phyloP scores from a whole-genome alignment of 2,797 vertebrate species.

The Hoplostethus atlanticus region DNA sequence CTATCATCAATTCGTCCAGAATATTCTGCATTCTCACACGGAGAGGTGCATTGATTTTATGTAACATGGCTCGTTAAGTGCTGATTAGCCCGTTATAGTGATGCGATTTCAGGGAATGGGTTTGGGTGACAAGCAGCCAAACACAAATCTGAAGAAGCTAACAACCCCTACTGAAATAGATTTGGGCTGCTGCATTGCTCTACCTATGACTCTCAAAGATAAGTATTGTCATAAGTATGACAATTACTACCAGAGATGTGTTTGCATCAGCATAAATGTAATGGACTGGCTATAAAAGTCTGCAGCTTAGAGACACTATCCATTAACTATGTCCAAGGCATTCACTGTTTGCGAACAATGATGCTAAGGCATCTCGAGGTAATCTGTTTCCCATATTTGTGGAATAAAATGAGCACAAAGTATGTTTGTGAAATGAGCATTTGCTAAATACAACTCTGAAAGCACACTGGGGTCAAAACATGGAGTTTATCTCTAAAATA shows the following conservation, averaged over 20 bases:
- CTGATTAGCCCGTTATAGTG: constrained; percentile 85
- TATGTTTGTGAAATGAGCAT: neutral
- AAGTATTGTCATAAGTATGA: constrained; percentile 1
- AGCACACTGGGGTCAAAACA: neutral
- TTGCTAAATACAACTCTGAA: neutral
- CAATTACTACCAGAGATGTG: constrained; percentile 41
- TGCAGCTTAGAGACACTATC: constrained; percentile 25
- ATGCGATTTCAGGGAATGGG: constrained; percentile 82
- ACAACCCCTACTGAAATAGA: constrained; percentile 70
- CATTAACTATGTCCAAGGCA: constrained; percentile 24
- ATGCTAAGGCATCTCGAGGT: constrained; percentile 16
- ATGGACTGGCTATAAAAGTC: constrained; percentile 36
- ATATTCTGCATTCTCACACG: constrained; percentile 79
- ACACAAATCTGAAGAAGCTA: constrained; percentile 78
- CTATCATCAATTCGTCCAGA: constrained; percentile 72
- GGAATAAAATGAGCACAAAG: constrained; percentile 17
- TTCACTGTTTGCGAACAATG: constrained; percentile 31
- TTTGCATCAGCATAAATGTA: constrained; percentile 33
- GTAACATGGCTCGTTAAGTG: constrained; percentile 84
- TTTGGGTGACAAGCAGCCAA: constrained; percentile 75
- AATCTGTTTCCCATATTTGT: constrained; percentile 6
- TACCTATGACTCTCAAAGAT: constrained; percentile 47
- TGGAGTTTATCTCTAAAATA: constrained; percentile 6
- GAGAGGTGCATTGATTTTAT: constrained; percentile 83
- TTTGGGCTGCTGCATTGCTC: constrained; percentile 62